phyloP scores from a whole-genome alignment of 1,140 invertebrate genomes.

The Pseudomyrmex pallidus region DNA sequence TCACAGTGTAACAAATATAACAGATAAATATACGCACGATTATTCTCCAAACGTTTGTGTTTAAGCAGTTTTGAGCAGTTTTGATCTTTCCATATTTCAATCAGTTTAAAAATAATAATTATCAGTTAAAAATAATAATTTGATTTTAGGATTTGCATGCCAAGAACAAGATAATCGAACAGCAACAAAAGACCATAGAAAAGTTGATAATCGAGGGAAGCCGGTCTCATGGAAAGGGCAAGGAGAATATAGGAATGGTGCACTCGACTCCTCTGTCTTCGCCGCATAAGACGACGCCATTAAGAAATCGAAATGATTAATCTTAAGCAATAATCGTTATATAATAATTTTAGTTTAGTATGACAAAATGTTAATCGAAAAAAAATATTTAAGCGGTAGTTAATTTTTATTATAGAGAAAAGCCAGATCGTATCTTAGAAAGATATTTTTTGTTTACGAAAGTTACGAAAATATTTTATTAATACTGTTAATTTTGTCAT shows the following conservation, averaged over 20 bases:
- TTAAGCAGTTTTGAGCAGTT: conserved; percentile 57
- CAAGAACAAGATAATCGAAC: conserved; percentile 76
- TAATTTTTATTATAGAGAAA: conserved; percentile 13
- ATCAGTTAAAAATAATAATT: conserved; percentile 31
- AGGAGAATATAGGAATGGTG: conserved; percentile 78
- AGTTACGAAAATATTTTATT: conserved; percentile 44
- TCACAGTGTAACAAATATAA: not conserved
- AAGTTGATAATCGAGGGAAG: conserved; percentile 77
- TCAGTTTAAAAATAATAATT: too few relatives aligned
- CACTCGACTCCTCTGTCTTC: conserved; percentile 78
- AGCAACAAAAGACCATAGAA: conserved; percentile 76
- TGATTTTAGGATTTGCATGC: conserved; percentile 80
- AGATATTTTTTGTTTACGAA: conserved; percentile 40
- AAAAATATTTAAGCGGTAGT: conserved; percentile 6
- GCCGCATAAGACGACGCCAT: conserved; percentile 79
- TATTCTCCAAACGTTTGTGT: too few relatives aligned
- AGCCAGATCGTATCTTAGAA: not conserved
- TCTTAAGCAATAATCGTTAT: conserved; percentile 1
- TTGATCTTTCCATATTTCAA: conserved; percentile 7
- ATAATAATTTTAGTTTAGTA: too few relatives aligned
- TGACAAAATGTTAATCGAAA: too few relatives aligned
- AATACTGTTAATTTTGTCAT: conserved; percentile 52
- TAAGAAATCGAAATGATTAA: conserved; percentile 81
- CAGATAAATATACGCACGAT: too few relatives aligned
- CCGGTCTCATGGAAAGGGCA: conserved; percentile 77